Conservation (phyloP, 2,797 vertebrate genomes). For the Rhinogobio ventralis region DNA sequence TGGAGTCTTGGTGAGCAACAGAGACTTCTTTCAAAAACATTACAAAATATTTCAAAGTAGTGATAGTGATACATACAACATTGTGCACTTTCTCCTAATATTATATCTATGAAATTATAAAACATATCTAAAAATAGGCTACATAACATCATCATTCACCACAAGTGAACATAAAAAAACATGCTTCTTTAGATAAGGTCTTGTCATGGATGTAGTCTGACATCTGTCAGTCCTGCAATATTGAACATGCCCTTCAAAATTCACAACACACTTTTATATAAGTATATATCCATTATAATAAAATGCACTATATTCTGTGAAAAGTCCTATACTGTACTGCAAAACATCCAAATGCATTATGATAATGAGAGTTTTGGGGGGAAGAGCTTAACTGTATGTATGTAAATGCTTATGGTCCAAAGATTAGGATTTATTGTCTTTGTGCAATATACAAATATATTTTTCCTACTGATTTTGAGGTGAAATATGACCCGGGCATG, state of each 20-base stretch:
- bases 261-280: neutral
- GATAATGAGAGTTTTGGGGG: neutral
- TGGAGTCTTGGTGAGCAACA: neutral
- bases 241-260: neutral
- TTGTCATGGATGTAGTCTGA: conserved; percentile 2
- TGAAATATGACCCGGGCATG: neutral
- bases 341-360: neutral
- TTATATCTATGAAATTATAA: neutral
- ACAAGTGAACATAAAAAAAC: neutral
- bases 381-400: neutral
- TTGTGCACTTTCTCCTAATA: neutral
- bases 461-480: neutral
- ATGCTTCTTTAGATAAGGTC: neutral
- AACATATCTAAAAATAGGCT: neutral
- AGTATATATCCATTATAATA: neutral
- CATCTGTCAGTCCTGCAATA: conserved; percentile 2
- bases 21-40: neutral
- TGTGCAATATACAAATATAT: neutral
- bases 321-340: neutral
- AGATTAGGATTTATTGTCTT: neutral
- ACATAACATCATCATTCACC: neutral
- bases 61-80: neutral
- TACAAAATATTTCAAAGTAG: neutral
- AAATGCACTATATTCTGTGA: neutral
- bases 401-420: neutral